Evolutionary conservation across 2,113 vertebrate species (phyloP).

Genomic region (Oryctolagus cuniculus): DNA sequence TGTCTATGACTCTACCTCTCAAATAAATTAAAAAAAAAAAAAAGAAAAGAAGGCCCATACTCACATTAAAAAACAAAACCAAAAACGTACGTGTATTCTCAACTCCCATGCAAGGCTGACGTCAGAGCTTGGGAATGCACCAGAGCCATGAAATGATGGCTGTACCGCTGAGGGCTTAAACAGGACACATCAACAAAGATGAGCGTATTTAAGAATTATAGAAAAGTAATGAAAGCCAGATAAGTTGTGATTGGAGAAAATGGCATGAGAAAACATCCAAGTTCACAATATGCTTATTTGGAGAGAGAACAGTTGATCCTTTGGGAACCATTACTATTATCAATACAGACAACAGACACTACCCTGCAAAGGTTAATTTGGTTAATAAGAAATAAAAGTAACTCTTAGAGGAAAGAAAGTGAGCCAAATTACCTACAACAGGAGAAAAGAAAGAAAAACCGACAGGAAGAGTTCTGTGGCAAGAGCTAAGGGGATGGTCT

Average conservation of each 20-base stretch:
- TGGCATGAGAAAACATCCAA: neutral
- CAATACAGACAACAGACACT: conserved; percentile 24
- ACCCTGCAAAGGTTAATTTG: conserved; percentile 54
- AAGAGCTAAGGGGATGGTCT: conserved; percentile 70
- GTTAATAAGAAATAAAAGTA: conserved; percentile 30
- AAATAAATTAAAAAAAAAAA: too few relatives aligned
- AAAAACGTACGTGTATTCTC: conserved; percentile 80
- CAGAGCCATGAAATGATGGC: conserved; percentile 74
- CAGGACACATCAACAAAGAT: conserved; percentile 56
- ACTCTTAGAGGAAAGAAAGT: neutral
- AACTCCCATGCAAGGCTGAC: conserved; percentile 80
- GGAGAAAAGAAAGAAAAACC: neutral
- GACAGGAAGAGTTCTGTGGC: conserved; percentile 12
- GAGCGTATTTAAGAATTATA: conserved; percentile 28
- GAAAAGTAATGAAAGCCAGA: conserved; percentile 58
- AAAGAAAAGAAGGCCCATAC: conserved; percentile 74
- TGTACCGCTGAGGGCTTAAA: conserved; percentile 42
- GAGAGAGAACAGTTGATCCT: conserved; percentile 34
- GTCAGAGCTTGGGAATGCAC: conserved; percentile 84
- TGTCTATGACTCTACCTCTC: too few relatives aligned
- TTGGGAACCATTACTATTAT: neutral
- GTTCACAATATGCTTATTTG: neutral
- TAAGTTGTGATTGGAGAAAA: conserved; percentile 28
- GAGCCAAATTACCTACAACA: conserved; percentile 38
- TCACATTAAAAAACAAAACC: conserved; percentile 23